Evolutionary conservation across 2,113 vertebrate genomes (phyloP).

Genomic region (Rhabdornis inornatus): DNA sequence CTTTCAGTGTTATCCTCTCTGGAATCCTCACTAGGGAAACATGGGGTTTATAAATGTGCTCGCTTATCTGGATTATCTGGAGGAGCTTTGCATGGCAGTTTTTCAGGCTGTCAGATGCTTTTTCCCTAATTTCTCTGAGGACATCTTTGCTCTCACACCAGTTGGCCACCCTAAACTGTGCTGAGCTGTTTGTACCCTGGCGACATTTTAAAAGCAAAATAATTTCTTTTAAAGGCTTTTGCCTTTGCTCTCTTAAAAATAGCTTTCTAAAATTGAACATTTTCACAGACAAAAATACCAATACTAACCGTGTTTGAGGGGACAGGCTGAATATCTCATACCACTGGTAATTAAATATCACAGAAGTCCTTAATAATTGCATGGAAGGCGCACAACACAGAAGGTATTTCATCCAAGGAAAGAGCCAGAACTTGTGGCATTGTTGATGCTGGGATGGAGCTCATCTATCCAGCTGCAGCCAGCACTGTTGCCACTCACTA

Average conservation of each 20-base stretch:
- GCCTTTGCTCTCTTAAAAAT: constrained; percentile 9
- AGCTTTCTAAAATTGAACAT: background rate
- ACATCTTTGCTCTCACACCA: background rate
- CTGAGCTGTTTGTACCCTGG: background rate
- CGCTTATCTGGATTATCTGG: background rate
- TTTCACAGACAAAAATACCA: background rate
- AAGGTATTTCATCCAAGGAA: background rate
- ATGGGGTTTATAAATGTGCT: background rate
- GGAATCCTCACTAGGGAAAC: background rate
- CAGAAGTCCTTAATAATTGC: background rate
- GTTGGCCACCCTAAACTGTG: background rate
- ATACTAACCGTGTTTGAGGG: background rate
- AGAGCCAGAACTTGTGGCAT: fast-evolving
- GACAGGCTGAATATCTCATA: background rate
- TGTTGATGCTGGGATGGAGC: background rate
- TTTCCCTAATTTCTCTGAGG: background rate
- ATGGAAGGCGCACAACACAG: background rate
- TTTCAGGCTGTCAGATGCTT: background rate
- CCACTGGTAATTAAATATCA: background rate
- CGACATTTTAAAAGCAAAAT: background rate
- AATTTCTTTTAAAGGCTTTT: constrained; percentile 10
- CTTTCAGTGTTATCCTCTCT: background rate
- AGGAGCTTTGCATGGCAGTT: background rate
- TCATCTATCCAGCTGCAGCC: background rate
- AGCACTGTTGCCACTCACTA: background rate